Percentiles rank a stretch among this genome's conserved stretches.
Conservation (phyloP, 2,797 vertebrate genomes). For the Sebastes elongatus region DNA sequence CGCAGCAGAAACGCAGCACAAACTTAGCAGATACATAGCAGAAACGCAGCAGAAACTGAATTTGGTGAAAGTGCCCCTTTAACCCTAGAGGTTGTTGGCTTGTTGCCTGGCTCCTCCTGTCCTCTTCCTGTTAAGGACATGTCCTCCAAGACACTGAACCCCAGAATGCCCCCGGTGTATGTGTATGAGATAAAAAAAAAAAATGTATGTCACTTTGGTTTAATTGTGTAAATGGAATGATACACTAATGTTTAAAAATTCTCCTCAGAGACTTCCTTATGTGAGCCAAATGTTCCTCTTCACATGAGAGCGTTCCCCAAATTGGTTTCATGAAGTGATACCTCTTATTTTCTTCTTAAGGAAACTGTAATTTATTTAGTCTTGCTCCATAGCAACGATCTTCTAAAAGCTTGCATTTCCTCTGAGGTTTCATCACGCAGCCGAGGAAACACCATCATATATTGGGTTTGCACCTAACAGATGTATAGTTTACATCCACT, state of each 20-base stretch:
- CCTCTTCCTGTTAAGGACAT: background rate
- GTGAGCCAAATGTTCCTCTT: background rate
- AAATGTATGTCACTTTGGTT: background rate
- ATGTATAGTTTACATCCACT: conserved; percentile 19
- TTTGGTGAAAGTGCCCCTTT: no score
- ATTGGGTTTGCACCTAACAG: conserved; percentile 23
- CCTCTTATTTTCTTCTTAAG: background rate
- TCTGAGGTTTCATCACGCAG: background rate
- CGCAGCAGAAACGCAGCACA: no score
- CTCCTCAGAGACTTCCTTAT: background rate
- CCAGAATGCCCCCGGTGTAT: background rate
- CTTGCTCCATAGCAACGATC: background rate
- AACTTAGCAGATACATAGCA: no score
- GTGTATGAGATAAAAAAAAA: background rate
- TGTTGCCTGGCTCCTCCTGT: no score
- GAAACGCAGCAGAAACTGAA: no score
- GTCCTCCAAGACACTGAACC: background rate
- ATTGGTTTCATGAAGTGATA: background rate
- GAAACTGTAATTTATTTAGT: background rate
- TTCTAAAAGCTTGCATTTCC: conserved; percentile 6
- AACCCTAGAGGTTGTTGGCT: no score
- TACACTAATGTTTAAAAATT: background rate
- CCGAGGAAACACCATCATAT: background rate
- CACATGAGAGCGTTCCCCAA: background rate
- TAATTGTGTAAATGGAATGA: background rate